Percentiles rank a stretch among this genome's conserved stretches.
These are phyloP conservation scores for Zaprionus lineosus DNA, from an alignment of 2,888 invertebrate genomes.

Conservation along the genomic window DNA sequence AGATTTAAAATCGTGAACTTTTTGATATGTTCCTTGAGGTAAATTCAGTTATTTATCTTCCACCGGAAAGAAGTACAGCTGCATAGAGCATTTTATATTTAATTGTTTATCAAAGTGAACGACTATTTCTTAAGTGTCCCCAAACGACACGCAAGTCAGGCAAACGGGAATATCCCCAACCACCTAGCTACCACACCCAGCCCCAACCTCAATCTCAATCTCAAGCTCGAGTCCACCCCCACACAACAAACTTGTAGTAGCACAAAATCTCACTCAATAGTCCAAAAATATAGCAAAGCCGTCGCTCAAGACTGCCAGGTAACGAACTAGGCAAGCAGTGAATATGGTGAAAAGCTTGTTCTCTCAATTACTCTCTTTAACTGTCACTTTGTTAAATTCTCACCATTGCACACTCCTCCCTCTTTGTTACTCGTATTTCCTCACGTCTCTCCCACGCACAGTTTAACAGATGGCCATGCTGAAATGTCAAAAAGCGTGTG, in stretches of 20 bases:
- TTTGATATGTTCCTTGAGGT: too few species aligned
- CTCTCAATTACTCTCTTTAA: not conserved
- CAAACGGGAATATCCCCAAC: conserved; percentile 18
- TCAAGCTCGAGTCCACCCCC: conserved; percentile 1
- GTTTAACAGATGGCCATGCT: conserved; percentile 57
- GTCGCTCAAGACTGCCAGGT: conserved; percentile 49
- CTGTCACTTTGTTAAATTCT: conserved; percentile 4
- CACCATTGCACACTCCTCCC: conserved; percentile 5
- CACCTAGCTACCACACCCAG: conserved; percentile 50
- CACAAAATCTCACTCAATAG: conserved; percentile 65
- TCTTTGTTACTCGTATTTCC: not conserved
- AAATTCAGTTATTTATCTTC: too few species aligned
- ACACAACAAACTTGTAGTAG: conserved; percentile 2
- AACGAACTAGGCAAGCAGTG: conserved; percentile 43
- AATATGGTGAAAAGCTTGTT: conserved; percentile 53
- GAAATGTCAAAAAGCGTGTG: conserved; percentile 66
- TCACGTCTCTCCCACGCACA: conserved; percentile 40
- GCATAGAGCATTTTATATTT: conserved; percentile 40
- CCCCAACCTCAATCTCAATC: conserved; percentile 2
- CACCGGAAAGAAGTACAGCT: too few species aligned
- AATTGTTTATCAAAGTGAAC: conserved; percentile 49
- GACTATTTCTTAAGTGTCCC: conserved; percentile 58
- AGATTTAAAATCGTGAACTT: too few species aligned
- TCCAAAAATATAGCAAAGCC: conserved; percentile 56
- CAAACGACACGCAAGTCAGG: conserved; percentile 56